Percentiles rank a stretch among this genome's conserved stretches.
These are phyloP conservation scores for Boulengeromyrus knoepffleri DNA, from an alignment of 2,113 vertebrate species.

Conservation along the genomic window DNA sequence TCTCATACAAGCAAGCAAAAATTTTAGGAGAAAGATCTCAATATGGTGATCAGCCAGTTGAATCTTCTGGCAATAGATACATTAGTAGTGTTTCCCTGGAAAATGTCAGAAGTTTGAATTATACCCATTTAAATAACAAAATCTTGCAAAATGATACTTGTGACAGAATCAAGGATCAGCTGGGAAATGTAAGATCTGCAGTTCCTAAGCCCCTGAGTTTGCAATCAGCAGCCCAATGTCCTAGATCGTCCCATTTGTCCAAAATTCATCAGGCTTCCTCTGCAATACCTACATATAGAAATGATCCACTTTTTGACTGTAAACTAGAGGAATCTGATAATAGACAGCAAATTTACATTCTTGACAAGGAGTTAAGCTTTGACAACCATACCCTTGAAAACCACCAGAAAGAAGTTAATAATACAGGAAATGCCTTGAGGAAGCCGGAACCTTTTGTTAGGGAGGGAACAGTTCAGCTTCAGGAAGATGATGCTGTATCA, in stretches of 20 bases:
- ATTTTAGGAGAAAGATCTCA: constrained; percentile 31
- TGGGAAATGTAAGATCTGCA: neutral
- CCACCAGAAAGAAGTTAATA: constrained; percentile 18
- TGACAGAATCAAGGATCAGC: constrained; percentile 18
- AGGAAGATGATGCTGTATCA: constrained; percentile 53
- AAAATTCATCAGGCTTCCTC: constrained; percentile 11
- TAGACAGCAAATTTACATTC: neutral
- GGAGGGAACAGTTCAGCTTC: constrained; percentile 38
- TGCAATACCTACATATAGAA: constrained; percentile 11
- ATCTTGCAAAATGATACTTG: neutral
- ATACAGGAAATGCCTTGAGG: constrained; percentile 18
- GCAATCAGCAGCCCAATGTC: neutral
- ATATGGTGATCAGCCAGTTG: neutral
- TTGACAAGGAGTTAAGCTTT: neutral
- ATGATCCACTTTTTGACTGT: neutral
- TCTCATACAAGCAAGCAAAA: constrained; percentile 43
- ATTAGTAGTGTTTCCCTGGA: constrained; percentile 34
- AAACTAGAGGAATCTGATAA: neutral
- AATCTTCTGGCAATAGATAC: constrained; percentile 17
- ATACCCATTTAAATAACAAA: neutral
- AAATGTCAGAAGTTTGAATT: constrained; percentile 34
- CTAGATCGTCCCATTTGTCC: constrained; percentile 14
- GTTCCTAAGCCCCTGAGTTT: neutral
- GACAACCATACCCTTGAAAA: neutral
- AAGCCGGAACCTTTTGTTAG: constrained; percentile 38